Conservation (phyloP, 2,888 invertebrate genomes). For the Athalia circularis region DNA sequence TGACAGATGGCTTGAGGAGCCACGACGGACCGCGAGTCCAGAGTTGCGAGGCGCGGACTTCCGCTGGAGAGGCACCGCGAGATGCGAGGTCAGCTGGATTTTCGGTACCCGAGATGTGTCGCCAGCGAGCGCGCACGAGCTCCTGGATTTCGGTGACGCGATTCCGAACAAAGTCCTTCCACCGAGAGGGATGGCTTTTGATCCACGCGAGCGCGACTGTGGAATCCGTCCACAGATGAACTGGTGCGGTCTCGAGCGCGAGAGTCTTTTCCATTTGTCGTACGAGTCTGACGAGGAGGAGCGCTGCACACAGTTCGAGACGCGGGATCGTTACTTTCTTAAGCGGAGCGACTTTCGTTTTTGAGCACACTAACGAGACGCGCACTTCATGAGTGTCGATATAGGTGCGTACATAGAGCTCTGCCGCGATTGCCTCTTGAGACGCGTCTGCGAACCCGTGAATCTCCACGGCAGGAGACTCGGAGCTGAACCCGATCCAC, state of each 20-base stretch:
- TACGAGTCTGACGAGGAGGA: no score
- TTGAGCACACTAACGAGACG: constrained; percentile 46
- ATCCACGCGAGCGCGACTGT: constrained; percentile 57
- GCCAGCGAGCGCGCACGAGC: constrained; percentile 52
- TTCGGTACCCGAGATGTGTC: constrained; percentile 52
- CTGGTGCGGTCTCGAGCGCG: no score
- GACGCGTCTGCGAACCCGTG: constrained; percentile 51
- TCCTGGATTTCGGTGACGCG: constrained; percentile 55
- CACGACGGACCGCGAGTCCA: constrained; percentile 49
- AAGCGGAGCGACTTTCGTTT: constrained; percentile 50
- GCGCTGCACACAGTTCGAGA: constrained; percentile 48
- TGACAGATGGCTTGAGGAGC: no score
- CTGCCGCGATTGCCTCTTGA: constrained; percentile 46
- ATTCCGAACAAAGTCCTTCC: constrained; percentile 59
- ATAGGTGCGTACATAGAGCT: constrained; percentile 43
- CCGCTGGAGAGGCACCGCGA: constrained; percentile 51
- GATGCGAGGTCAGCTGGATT: constrained; percentile 62
- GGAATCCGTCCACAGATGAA: no score
- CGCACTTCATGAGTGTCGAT: constrained; percentile 23
- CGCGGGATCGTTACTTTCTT: constrained; percentile 50
- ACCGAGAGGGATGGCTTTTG: constrained; percentile 54
- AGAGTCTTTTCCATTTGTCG: no score
- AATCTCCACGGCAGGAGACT: constrained; percentile 15
- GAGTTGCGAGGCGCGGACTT: constrained; percentile 21
- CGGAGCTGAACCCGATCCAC: constrained; percentile 34